Percentiles rank a stretch among this genome's conserved stretches.
These are phyloP conservation scores for Zootermopsis nevadensis DNA, from an alignment of 2,888 invertebrate species.

Conservation along the genomic window DNA sequence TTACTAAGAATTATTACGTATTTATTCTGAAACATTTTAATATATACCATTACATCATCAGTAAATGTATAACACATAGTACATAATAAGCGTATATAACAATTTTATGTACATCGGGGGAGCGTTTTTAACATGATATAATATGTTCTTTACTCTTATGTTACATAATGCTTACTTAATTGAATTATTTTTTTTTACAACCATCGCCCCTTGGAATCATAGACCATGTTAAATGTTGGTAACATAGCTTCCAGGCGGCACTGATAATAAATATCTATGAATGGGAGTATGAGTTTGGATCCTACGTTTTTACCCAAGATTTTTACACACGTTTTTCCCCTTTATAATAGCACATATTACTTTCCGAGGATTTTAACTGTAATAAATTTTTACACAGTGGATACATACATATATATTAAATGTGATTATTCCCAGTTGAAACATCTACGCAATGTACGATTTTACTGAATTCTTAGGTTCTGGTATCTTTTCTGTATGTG, in stretches of 20 bases:
- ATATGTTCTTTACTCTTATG: conserved; percentile 9
- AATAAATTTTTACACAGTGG: not conserved
- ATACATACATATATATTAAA: conserved; percentile 1
- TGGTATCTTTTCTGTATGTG: too few species aligned
- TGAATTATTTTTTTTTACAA: not conserved
- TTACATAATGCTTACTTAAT: conserved; percentile 25
- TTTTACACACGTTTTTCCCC: not conserved
- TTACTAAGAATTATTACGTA: conserved; percentile 47
- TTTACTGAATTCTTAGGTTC: not conserved
- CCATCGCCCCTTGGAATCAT: not conserved
- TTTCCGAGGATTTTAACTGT: not conserved
- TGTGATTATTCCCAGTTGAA: conserved; percentile 13
- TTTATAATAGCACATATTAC: not conserved
- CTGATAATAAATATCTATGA: not conserved
- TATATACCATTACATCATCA: conserved; percentile 45
- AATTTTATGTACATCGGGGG: conserved; percentile 45
- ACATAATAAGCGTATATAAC: conserved; percentile 49
- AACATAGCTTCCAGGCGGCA: not conserved
- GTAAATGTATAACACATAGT: conserved; percentile 45
- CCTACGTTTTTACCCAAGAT: not conserved
- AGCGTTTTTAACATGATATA: conserved; percentile 33
- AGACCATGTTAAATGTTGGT: not conserved
- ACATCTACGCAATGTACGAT: not conserved
- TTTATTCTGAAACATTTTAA: conserved; percentile 49
- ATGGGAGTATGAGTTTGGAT: not conserved